A percentile compares a stretch with the other conserved stretches of the same genome.
These are phyloP conservation scores for Cervus canadensis DNA, from an alignment of 2,113 vertebrate genomes.

Conservation along the genomic window DNA sequence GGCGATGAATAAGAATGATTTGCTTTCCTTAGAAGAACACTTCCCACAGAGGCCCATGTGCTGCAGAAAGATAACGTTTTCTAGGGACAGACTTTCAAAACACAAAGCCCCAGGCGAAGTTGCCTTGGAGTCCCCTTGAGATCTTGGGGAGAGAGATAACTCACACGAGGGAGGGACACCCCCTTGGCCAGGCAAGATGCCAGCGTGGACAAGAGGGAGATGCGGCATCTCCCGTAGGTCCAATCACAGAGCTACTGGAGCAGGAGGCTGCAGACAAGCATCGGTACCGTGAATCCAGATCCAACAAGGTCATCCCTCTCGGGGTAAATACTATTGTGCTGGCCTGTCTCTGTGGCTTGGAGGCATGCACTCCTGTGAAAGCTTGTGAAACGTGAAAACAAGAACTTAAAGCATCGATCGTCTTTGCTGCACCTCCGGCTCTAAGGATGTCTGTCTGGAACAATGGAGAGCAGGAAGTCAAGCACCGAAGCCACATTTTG, in stretches of 20 bases:
- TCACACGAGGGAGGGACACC: not conserved
- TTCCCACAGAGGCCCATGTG: not conserved
- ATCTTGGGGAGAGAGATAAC: not conserved
- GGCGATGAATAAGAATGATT: not conserved
- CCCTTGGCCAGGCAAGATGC: not conserved
- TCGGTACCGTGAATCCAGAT: not conserved
- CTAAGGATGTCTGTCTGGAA: not conserved
- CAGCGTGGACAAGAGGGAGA: not conserved
- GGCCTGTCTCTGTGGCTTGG: not conserved
- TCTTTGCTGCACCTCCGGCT: not conserved
- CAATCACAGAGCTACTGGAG: not conserved
- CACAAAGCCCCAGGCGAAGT: not conserved
- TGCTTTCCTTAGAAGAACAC: not conserved
- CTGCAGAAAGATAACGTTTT: not conserved
- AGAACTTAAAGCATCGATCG: not conserved
- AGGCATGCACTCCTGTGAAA: not conserved
- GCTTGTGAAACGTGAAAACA: not conserved
- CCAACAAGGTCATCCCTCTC: not conserved
- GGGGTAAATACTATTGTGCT: not conserved
- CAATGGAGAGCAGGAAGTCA: not conserved
- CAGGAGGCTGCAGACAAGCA: not conserved
- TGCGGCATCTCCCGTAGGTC: rapidly evolving
- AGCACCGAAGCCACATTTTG: not conserved
- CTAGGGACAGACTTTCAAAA: not conserved
- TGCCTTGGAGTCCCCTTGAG: not conserved